Evolutionary conservation across 2,888 invertebrate genomes (phyloP).

Genomic region (Teinopalpus imperialis): DNA sequence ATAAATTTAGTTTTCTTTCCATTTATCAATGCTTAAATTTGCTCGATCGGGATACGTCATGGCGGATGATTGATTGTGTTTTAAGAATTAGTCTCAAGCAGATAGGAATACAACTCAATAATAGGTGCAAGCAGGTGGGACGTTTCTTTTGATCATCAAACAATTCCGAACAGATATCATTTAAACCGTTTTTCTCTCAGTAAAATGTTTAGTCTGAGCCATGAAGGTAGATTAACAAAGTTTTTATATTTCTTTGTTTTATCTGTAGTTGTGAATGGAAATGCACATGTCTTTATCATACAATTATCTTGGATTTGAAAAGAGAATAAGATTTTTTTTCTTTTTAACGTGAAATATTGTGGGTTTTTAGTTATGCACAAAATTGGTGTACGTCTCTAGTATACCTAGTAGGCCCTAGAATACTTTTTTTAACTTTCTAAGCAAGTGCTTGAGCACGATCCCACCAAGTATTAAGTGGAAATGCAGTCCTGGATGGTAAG

Average conservation of each 20-base stretch:
- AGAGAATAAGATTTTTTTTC: no score
- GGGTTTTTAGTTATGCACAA: no score
- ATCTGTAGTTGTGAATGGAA: constrained; percentile 15
- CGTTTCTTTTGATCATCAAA: constrained; percentile 10
- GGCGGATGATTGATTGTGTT: not conserved
- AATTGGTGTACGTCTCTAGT: no score
- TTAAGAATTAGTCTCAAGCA: not conserved
- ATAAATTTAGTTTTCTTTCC: constrained; percentile 1
- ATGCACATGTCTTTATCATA: not conserved
- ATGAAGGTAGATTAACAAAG: constrained; percentile 3
- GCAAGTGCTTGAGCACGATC: no score
- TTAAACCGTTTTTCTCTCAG: constrained; percentile 6
- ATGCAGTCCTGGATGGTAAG: no score
- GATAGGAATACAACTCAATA: constrained; percentile 7
- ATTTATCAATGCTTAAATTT: no score
- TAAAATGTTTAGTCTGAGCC: constrained; percentile 22
- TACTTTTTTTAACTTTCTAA: no score
- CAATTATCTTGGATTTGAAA: not conserved
- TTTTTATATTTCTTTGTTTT: constrained; percentile 17
- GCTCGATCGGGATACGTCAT: constrained; percentile 10
- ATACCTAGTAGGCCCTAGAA: no score
- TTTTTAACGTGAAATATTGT: no score
- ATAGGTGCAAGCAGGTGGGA: constrained; percentile 7
- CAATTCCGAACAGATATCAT: constrained; percentile 2
- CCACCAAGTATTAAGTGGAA: no score